Conservation (phyloP, 2,113 vertebrate genomes). For the Lepisosteus osseus region DNA sequence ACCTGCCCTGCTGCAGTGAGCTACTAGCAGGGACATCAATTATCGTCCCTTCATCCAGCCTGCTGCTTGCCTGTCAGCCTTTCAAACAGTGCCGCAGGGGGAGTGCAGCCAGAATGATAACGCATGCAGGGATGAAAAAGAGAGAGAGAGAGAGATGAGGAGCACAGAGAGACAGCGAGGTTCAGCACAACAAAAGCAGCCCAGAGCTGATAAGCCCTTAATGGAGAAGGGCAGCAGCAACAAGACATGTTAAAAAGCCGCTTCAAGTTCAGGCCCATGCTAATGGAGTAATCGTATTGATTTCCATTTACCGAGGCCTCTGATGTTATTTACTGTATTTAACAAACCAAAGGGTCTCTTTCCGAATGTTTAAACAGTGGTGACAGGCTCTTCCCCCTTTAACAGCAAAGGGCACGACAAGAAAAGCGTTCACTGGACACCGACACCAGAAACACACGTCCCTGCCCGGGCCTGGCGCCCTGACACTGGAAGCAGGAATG, state of each 20-base stretch:
- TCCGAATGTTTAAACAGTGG: conserved; percentile 52
- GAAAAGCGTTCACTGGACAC: conserved; percentile 7
- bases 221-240: conserved; percentile 18
- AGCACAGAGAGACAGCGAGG: background rate
- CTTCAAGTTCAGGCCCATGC: conserved; percentile 58
- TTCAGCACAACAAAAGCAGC: conserved; percentile 24
- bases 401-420: background rate
- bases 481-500: background rate
- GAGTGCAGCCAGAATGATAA: conserved; percentile 23
- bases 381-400: conserved; percentile 43
- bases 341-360: conserved; percentile 53
- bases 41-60: conserved; percentile 31
- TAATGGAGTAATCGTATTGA: conserved; percentile 77
- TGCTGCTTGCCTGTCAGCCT: conserved; percentile 28
- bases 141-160: background rate
- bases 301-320: conserved; percentile 72
- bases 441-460: background rate
- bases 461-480: conserved; percentile 14
- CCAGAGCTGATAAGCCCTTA: conserved; percentile 23
- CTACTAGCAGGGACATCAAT: conserved; percentile 35
- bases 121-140: conserved; percentile 6
- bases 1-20: conserved; percentile 29
- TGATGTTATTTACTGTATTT: conserved; percentile 76
- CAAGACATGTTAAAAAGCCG: conserved; percentile 16
- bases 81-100: conserved; percentile 23